Evolutionary conservation across 2,797 vertebrate genomes (phyloP).

Genomic region (Rhabdophis nuchalis): DNA sequence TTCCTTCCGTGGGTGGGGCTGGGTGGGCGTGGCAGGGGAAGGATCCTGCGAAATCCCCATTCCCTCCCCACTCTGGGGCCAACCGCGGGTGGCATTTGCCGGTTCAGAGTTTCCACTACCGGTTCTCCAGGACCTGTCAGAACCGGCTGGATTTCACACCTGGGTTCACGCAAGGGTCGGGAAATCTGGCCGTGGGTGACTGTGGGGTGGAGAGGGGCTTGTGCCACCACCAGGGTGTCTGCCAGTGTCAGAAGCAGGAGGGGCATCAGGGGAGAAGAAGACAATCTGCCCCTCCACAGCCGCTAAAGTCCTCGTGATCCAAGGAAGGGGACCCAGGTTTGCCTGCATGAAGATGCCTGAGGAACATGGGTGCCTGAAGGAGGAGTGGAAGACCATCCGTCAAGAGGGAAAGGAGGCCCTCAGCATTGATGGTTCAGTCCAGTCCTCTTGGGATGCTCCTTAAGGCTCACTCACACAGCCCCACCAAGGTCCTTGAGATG

Average conservation of each 20-base stretch:
- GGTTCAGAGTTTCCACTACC: too few species aligned
- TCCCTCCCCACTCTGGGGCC: too few species aligned
- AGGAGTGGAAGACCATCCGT: background rate
- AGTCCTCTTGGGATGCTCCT: background rate
- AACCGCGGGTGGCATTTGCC: too few species aligned
- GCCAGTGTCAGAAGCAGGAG: background rate
- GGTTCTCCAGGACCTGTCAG: too few species aligned
- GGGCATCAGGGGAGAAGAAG: background rate
- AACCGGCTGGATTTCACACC: too few species aligned
- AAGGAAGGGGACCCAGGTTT: background rate
- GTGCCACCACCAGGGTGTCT: background rate
- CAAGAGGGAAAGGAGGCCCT: background rate
- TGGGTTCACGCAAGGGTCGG: slow-evolving; percentile 70
- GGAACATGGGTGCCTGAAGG: background rate
- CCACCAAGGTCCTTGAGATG: background rate
- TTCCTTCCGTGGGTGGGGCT: too few species aligned
- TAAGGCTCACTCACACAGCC: background rate
- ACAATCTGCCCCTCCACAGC: background rate
- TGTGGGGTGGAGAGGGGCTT: background rate
- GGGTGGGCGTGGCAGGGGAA: too few species aligned
- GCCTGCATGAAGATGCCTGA: background rate
- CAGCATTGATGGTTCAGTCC: background rate
- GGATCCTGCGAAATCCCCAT: too few species aligned
- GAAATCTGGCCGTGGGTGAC: slow-evolving; percentile 60
- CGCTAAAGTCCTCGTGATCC: fast-evolving